Evolutionary conservation across 2,113 vertebrate genomes (phyloP).

Genomic region (Crotophaga sulcirostris): DNA sequence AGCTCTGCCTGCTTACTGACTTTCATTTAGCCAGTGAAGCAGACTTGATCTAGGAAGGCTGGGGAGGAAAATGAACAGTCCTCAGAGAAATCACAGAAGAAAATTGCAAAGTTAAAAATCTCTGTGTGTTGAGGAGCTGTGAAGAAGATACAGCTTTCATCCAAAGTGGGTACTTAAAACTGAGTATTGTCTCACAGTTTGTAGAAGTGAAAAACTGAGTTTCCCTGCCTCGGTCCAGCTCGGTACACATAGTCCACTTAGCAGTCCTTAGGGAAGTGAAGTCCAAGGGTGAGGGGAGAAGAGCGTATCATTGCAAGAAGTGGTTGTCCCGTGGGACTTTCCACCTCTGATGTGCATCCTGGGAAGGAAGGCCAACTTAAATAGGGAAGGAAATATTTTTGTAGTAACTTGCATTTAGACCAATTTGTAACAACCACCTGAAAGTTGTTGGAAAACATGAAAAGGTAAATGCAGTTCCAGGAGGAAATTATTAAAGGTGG

Average conservation of each 20-base stretch:
- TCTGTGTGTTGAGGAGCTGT: neutral
- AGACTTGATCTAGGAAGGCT: neutral
- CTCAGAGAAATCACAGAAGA: neutral
- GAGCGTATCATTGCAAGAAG: accelerated
- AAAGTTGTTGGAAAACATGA: neutral
- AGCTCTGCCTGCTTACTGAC: neutral
- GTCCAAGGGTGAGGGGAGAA: neutral
- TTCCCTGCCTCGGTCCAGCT: neutral
- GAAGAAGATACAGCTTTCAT: neutral
- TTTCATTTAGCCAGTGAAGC: neutral
- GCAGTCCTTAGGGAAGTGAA: neutral
- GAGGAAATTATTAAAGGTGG: neutral
- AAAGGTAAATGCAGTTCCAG: neutral
- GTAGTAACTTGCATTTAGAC: neutral
- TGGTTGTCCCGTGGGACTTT: neutral
- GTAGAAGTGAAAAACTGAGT: neutral
- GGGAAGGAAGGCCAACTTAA: neutral
- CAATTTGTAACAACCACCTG: neutral
- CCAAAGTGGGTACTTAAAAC: neutral
- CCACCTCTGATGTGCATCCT: neutral
- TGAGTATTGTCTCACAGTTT: neutral
- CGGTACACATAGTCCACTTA: accelerated
- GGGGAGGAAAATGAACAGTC: neutral
- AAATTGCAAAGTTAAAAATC: neutral
- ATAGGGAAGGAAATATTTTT: neutral